A percentile compares a stretch with the other conserved stretches of the same genome.
phyloP scores from a whole-genome alignment of 2,113 vertebrate genomes.

The Salvelinus fontinalis region DNA sequence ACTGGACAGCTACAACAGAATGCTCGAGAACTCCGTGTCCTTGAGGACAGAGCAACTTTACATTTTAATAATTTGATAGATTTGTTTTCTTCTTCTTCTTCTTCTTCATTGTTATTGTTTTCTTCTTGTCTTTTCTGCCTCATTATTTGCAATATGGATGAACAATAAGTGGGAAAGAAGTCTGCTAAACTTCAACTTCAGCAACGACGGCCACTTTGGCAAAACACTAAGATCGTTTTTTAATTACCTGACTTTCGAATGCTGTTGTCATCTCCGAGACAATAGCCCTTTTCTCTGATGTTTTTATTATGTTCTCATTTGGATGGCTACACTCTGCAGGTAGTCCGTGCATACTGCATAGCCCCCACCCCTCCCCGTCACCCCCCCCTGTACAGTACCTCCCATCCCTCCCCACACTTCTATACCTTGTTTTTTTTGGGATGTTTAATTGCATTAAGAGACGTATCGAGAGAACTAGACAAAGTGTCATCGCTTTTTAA shows the following conservation, averaged over 20 bases:
- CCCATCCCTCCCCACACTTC: conserved; percentile 32
- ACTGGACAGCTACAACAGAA: conserved; percentile 63
- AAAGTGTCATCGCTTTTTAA: conserved; percentile 83
- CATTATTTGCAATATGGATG: conserved; percentile 59
- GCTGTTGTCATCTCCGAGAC: conserved; percentile 71
- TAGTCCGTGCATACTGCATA: conserved; percentile 48
- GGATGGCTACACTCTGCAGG: conserved; percentile 69
- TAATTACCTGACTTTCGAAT: conserved; percentile 77
- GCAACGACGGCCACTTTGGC: conserved; percentile 71
- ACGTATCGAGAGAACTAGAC: conserved; percentile 30
- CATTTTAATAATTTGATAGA: conserved; percentile 62
- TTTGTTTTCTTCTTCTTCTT: conserved; percentile 44
- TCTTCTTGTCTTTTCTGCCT: conserved; percentile 36
- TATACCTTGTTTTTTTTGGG: conserved; percentile 57
- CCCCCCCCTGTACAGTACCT: conserved; percentile 15
- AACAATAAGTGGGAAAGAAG: background rate
- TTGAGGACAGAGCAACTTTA: conserved; percentile 65
- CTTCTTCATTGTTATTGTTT: conserved; percentile 17
- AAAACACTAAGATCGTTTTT: conserved; percentile 73
- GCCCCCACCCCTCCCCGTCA: conserved; percentile 25
- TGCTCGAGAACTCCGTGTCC: conserved; percentile 64
- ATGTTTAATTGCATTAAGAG: conserved; percentile 79
- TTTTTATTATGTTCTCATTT: conserved; percentile 74
- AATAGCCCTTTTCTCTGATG: conserved; percentile 60
- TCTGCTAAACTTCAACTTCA: conserved; percentile 50